A percentile compares a stretch with the other conserved stretches of the same genome.
These are phyloP conservation scores for Xyrichtys novacula DNA, from an alignment of 2,797 vertebrate species.

Conservation along the genomic window DNA sequence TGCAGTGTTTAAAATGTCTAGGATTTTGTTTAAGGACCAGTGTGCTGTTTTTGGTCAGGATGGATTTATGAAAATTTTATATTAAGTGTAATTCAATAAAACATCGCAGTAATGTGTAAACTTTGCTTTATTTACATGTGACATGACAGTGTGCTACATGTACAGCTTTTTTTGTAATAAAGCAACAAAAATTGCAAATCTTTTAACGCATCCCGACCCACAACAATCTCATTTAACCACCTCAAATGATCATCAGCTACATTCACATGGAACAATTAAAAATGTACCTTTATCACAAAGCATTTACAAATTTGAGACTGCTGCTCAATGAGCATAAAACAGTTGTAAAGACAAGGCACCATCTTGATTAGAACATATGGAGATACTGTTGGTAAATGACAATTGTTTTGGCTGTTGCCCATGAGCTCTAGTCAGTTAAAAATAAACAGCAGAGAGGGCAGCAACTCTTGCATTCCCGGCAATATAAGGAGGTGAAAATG, in stretches of 20 bases:
- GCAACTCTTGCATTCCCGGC: constrained; percentile 13
- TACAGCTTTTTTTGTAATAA: constrained; percentile 52
- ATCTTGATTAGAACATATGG: constrained; percentile 50
- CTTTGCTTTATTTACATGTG: constrained; percentile 72
- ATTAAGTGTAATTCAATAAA: constrained; percentile 18
- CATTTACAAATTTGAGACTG: constrained; percentile 42
- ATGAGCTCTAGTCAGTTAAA: constrained; percentile 34
- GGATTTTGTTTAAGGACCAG: constrained; percentile 4
- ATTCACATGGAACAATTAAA: constrained; percentile 41
- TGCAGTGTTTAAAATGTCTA: neutral
- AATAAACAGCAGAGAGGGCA: constrained; percentile 26
- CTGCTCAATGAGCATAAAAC: constrained; percentile 37
- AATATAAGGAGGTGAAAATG: neutral
- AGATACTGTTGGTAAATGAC: constrained; percentile 22
- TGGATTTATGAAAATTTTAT: constrained; percentile 26
- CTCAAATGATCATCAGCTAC: constrained; percentile 39
- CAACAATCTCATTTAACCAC: constrained; percentile 35
- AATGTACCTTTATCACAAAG: constrained; percentile 35
- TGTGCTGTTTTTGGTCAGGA: neutral
- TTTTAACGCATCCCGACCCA: constrained; percentile 26
- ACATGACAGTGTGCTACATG: constrained; percentile 50
- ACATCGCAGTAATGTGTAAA: constrained; percentile 20
- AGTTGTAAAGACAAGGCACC: constrained; percentile 75
- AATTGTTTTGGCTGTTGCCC: constrained; percentile 51
- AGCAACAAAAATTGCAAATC: constrained; percentile 35